phyloP scores from a whole-genome alignment of 1,140 invertebrate genomes.

The Nebria ingens region DNA sequence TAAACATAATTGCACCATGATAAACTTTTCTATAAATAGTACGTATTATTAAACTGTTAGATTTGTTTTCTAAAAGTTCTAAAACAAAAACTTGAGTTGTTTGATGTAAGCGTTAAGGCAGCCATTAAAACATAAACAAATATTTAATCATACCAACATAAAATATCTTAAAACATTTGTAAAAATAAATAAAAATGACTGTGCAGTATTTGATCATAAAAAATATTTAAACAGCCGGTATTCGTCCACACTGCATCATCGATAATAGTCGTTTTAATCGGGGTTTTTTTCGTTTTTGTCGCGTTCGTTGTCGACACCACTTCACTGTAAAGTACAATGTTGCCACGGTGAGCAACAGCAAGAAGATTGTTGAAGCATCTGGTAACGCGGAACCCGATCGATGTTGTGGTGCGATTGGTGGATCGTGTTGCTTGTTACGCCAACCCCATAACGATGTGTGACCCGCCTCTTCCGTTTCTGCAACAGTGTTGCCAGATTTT shows the following conservation, averaged over 20 bases:
- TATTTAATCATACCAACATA: too few relatives aligned
- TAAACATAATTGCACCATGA: too few relatives aligned
- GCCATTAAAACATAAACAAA: too few relatives aligned
- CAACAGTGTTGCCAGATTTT: conserved; percentile 2
- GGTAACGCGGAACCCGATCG: conserved; percentile 21
- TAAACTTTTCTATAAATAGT: too few relatives aligned
- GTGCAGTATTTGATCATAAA: too few relatives aligned
- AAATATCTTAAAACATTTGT: too few relatives aligned
- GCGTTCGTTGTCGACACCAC: conserved; percentile 21
- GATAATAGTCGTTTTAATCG: conserved; percentile 21
- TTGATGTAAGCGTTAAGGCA: too few relatives aligned
- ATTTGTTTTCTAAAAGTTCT: too few relatives aligned
- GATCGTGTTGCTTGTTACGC: conserved; percentile 24
- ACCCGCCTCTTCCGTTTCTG: conserved; percentile 1
- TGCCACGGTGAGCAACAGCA: conserved; percentile 21
- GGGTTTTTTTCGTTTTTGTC: conserved; percentile 29
- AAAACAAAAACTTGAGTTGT: too few relatives aligned
- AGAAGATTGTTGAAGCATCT: conserved; percentile 12
- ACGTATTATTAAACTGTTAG: too few relatives aligned
- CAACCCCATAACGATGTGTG: conserved; percentile 24
- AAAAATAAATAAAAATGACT: too few relatives aligned
- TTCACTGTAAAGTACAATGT: conserved; percentile 23
- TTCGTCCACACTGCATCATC: conserved; percentile 25
- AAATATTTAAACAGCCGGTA: conserved; percentile 25
- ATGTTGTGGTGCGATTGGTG: conserved; percentile 13